Percentiles rank a stretch among this genome's conserved stretches.
These are phyloP conservation scores for Anaspis maculata DNA, from an alignment of 2,888 invertebrate species.

Conservation along the genomic window DNA sequence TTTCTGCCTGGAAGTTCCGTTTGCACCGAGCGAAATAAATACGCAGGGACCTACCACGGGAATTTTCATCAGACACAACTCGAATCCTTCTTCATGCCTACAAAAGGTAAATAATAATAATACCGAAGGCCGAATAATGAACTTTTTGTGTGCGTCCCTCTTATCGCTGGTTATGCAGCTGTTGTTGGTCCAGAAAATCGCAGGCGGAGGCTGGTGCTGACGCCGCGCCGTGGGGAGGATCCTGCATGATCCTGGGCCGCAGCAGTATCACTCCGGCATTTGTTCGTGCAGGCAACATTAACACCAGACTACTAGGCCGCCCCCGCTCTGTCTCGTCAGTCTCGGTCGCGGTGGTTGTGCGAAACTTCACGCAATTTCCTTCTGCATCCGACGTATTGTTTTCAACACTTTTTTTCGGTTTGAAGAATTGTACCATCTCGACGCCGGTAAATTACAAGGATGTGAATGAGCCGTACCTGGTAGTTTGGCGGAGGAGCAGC, in stretches of 20 bases:
- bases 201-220: constrained; percentile 27
- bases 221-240: constrained; percentile 29
- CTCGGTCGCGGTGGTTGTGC: constrained; percentile 1
- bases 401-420: too few relatives aligned
- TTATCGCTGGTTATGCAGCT: constrained; percentile 11
- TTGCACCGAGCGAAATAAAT: too few relatives aligned
- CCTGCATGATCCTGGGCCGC: constrained; percentile 31
- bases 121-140: background rate
- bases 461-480: too few relatives aligned
- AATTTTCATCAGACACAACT: too few relatives aligned
- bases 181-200: constrained; percentile 17
- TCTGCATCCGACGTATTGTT: too few relatives aligned
- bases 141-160: background rate
- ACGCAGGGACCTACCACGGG: too few relatives aligned
- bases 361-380: too few relatives aligned
- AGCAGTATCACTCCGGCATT: constrained; percentile 29
- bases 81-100: background rate
- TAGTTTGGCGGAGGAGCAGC: too few relatives aligned
- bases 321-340: constrained; percentile 1
- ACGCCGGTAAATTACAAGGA: too few relatives aligned
- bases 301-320: too few relatives aligned
- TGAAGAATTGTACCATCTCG: too few relatives aligned
- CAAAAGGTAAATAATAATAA: background rate
- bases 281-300: constrained; percentile 19
- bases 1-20: too few relatives aligned